A percentile compares a stretch with the other conserved stretches of the same genome.
Evolutionary conservation across 2,113 vertebrate genomes (phyloP).

Genomic region (Bothrops jararaca): DNA sequence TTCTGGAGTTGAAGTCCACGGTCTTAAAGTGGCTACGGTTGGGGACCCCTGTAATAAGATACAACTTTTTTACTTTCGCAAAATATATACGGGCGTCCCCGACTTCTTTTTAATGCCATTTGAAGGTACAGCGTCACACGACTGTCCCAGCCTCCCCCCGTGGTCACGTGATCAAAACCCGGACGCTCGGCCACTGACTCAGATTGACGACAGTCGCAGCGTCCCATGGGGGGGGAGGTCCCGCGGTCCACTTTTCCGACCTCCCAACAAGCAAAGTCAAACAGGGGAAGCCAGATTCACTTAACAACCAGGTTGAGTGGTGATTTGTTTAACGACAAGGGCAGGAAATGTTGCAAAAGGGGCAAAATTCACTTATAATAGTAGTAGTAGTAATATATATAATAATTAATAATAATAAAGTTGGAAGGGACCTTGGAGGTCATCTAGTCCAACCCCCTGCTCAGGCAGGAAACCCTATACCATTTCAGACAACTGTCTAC

Average conservation of each 20-base stretch:
- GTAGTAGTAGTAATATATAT: no score
- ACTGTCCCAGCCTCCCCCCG: neutral
- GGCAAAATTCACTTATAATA: neutral
- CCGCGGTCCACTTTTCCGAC: neutral
- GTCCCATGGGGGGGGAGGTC: no score
- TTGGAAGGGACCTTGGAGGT: no score
- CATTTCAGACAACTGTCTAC: neutral
- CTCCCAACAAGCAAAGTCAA: neutral
- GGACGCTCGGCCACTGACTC: neutral
- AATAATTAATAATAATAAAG: no score
- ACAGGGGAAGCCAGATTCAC: neutral
- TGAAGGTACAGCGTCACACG: neutral
- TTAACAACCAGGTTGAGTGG: neutral
- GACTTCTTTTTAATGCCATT: neutral
- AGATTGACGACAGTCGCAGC: neutral
- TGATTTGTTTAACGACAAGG: rapidly evolving
- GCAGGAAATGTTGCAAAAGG: neutral
- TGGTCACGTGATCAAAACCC: neutral
- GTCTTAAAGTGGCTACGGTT: no score
- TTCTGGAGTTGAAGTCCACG: no score
- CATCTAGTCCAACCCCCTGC: no score
- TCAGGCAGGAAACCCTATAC: no score
- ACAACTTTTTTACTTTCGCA: neutral
- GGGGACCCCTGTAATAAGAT: neutral
- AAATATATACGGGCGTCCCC: neutral